Percentiles rank a stretch among this genome's conserved stretches.
Evolutionary conservation across 2,797 vertebrate species (phyloP).

Genomic region (Numenius phaeopus): DNA sequence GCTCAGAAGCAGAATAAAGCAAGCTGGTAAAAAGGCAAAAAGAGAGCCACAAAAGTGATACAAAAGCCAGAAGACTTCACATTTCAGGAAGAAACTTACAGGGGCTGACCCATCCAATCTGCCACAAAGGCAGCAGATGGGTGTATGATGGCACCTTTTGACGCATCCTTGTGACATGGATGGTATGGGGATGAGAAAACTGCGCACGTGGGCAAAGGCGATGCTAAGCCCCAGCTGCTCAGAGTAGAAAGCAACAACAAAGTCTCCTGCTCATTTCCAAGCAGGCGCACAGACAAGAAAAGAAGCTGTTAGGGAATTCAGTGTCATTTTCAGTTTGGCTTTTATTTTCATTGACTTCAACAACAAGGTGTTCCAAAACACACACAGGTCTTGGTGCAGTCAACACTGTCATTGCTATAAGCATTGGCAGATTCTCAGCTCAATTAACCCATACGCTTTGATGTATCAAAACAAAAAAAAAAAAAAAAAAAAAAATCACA

Average conservation of each 20-base stretch:
- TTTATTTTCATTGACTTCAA: slow-evolving; percentile 74
- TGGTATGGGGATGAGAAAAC: background rate
- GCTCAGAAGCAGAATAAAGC: background rate
- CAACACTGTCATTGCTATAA: slow-evolving; percentile 67
- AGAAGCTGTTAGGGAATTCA: background rate
- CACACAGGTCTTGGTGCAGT: background rate
- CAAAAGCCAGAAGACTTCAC: background rate
- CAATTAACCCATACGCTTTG: slow-evolving; percentile 11
- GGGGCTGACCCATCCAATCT: background rate
- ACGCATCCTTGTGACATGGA: background rate
- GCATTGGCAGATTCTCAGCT: slow-evolving; percentile 46
- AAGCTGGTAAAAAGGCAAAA: background rate
- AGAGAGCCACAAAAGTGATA: background rate
- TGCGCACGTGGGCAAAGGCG: rapidly evolving
- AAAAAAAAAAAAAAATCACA: slow-evolving; percentile 39
- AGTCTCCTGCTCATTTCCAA: background rate
- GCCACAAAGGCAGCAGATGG: background rate
- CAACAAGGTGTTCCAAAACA: slow-evolving; percentile 60
- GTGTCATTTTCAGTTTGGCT: slow-evolving; percentile 22
- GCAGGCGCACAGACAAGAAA: background rate
- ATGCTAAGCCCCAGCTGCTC: background rate
- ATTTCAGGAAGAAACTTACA: background rate
- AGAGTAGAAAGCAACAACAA: background rate
- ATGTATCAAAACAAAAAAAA: slow-evolving; percentile 53
- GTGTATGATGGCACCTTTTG: background rate